Conservation (phyloP, 2,797 vertebrate genomes). For the Melopsittacus undulatus region DNA sequence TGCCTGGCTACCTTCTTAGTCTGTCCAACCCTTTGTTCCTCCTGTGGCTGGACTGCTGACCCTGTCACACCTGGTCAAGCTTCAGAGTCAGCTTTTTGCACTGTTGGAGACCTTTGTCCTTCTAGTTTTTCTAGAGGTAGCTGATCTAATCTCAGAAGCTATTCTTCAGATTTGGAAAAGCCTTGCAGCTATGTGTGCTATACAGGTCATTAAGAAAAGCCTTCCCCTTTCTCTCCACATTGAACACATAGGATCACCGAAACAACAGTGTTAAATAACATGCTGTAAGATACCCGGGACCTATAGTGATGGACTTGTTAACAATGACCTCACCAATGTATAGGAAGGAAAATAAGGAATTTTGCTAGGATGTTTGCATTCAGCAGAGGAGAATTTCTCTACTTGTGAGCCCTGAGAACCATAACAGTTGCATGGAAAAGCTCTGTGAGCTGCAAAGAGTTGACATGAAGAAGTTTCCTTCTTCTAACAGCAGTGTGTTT, state of each 20-base stretch:
- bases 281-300: background rate
- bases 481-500: background rate
- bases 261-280: background rate
- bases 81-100: conserved; percentile 15
- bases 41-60: background rate
- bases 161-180: background rate
- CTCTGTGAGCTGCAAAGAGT: background rate
- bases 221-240: background rate
- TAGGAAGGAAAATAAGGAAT: background rate
- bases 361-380: background rate
- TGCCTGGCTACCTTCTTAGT: background rate
- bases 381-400: background rate
- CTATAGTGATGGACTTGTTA: background rate
- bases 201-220: background rate
- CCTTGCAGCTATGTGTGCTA: background rate
- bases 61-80: background rate
- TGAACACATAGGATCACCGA: background rate
- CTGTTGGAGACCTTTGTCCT: conserved; percentile 2
- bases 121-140: conserved; percentile 2
- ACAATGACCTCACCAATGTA: background rate
- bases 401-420: background rate
- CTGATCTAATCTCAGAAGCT: background rate
- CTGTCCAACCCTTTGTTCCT: conserved; percentile 25
- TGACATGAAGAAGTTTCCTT: background rate
- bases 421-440: background rate